Conservation (phyloP, 2,113 vertebrate genomes). For the Podiceps cristatus region DNA sequence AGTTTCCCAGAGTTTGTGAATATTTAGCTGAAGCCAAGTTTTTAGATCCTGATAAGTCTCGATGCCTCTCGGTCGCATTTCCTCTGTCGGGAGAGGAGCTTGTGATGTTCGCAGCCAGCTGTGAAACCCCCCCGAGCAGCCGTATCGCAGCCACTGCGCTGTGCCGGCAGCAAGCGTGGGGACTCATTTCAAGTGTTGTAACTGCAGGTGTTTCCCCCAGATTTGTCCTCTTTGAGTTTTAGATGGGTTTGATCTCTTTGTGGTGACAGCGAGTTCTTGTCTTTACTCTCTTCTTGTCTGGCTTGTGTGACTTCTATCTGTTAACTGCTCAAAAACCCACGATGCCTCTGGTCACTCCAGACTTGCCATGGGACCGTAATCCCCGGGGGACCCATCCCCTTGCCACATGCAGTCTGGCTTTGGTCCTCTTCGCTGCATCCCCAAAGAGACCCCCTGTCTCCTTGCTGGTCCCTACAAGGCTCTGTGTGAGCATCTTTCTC, state of each 20-base stretch:
- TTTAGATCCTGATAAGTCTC: rapidly evolving
- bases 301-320: not conserved
- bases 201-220: not conserved
- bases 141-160: rapidly evolving
- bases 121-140: not conserved
- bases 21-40: not conserved
- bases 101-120: not conserved
- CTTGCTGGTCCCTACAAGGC: not conserved
- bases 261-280: rapidly evolving
- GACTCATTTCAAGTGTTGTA: not conserved
- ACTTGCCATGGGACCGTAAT: not conserved
- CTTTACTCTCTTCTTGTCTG: not conserved
- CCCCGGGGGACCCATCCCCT: too few relatives aligned
- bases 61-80: rapidly evolving
- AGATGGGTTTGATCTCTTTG: not conserved
- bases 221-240: not conserved
- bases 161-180: not conserved
- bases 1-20: not conserved
- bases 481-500: not conserved
- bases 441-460: not conserved
- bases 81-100: not conserved
- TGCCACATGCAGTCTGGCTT: rapidly evolving
- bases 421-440: not conserved
- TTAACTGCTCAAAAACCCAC: not conserved
- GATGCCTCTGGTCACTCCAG: not conserved